Base-by-base conservation (phyloP, 2,888 invertebrate species). In the Tinea pellionella region DNA sequence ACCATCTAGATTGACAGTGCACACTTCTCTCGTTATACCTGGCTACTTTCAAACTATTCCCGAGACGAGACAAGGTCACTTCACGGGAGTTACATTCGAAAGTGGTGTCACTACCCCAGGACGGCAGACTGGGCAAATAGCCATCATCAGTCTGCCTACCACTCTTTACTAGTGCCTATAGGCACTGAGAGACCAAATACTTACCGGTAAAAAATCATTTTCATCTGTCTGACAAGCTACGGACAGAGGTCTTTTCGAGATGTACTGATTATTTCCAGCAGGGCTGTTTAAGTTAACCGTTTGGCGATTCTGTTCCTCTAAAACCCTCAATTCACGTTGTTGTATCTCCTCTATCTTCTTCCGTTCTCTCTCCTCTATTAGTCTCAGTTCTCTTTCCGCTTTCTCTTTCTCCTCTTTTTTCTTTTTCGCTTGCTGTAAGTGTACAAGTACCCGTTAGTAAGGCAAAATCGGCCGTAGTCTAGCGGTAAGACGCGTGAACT, bases 211-310 rank as follows among this genome's bases (percentile, higher is more conserved):
- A 53, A 53, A 53, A 24, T 53, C 19, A 53, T 24, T 66, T 16
- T 80, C 77, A 42, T 88, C 88, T 0, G 88, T 88, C 63, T 88
- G 88, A 0, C 88, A 88, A 1, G 82, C 87, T 0, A 88, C 85
- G 0, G 87, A 87, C 0, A 86, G 67, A 1, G 86, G 82, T 0
- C 70, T 65, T 1, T 68, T 63, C 9, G 71, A 62, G 59, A 74
- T 74, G n/a, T n/a, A n/a, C 47, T 81, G 78, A 0, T 72, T 83
- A 0, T 80, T 77, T 62, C 85, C 84, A 59, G 82, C 80, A 29
- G 43, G 53, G 8, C 53, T 51, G 2, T 12, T 30, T 7, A 47
- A 13, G 11, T 7, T 19, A 0, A 13, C 18, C 37, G 59, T 74
- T 73, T 59, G 32, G 62, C 63, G 74, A 71, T 59, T n/a, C 29